These are phyloP conservation scores for Scophthalmus maximus DNA, from an alignment of 2,113 vertebrate species.

Conservation along the genomic window DNA sequence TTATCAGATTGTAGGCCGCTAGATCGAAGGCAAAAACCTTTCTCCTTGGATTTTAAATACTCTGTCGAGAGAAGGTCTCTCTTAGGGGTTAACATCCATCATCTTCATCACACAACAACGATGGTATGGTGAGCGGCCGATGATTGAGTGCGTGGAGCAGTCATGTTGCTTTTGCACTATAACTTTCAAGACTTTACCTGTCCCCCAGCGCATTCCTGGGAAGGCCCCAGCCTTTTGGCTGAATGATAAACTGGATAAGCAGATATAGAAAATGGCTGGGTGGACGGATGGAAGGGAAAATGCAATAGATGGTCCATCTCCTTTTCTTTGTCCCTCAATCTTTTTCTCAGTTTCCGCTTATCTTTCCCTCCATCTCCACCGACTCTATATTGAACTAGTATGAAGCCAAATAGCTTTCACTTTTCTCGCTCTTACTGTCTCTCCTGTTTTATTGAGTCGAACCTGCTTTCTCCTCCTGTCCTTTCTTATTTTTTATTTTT, in stretches of 20 bases:
- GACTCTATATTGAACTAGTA: conserved; percentile 47
- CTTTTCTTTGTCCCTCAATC: no score
- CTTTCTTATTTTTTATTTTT: neutral
- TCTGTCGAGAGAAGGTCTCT: no score
- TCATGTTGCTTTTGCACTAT: neutral
- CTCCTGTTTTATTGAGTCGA: conserved; percentile 41
- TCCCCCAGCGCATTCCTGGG: conserved; percentile 2
- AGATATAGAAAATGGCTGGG: conserved; percentile 14
- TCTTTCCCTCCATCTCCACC: conserved; percentile 48
- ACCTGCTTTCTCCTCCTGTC: conserved; percentile 8
- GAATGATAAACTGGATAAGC: neutral
- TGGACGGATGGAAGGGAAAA: conserved; percentile 28
- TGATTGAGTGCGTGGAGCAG: neutral
- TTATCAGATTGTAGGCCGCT: no score
- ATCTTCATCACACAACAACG: neutral
- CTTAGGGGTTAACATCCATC: no score
- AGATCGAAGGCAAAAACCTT: no score
- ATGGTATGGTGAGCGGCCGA: no score
- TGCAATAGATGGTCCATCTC: conserved; percentile 24
- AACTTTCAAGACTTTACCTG: neutral
- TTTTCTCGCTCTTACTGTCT: conserved; percentile 29
- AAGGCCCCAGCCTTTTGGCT: neutral
- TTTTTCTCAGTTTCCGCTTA: conserved; percentile 32
- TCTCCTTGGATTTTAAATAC: neutral
- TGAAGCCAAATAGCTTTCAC: conserved; percentile 53